Percentiles rank a stretch among this genome's conserved stretches.
Evolutionary conservation across 2,888 invertebrate species (phyloP).

Genomic region (Aplocera efformata): DNA sequence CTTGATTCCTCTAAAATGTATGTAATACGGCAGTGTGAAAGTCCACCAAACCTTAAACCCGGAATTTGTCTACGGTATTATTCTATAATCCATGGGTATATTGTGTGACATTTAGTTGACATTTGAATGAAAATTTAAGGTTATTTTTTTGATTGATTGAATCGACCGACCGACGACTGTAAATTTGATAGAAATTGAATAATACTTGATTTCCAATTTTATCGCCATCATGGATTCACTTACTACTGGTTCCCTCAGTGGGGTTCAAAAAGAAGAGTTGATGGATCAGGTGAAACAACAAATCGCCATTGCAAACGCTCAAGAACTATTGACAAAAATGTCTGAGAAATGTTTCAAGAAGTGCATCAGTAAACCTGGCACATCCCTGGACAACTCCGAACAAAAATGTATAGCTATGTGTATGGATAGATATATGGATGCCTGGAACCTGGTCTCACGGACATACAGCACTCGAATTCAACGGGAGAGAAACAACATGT

Average conservation of each 20-base stretch:
- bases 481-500: conserved; percentile 85
- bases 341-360: conserved; percentile 98
- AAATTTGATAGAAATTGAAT: conserved; percentile 30
- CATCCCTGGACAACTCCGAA: conserved; percentile 92
- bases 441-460: conserved; percentile 95
- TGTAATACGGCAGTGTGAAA: too few species aligned
- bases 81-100: too few species aligned
- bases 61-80: too few species aligned
- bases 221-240: conserved; percentile 79
- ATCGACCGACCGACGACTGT: conserved; percentile 21
- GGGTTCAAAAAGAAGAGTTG: conserved; percentile 89
- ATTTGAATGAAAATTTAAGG: conserved; percentile 43
- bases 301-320: conserved; percentile 95
- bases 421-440: conserved; percentile 99
- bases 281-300: conserved; percentile 98
- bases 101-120: background rate
- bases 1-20: too few species aligned
- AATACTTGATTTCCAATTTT: conserved; percentile 18
- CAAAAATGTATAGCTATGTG: conserved; percentile 99
- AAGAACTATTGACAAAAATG: conserved; percentile 97
- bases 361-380: conserved; percentile 94
- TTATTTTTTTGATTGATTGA: conserved; percentile 38
- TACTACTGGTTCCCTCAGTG: conserved; percentile 78
- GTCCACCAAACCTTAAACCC: too few species aligned
- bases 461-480: conserved; percentile 93